Evolutionary conservation across 2,113 vertebrate species (phyloP).

Genomic region (Bettongia penicillata): DNA sequence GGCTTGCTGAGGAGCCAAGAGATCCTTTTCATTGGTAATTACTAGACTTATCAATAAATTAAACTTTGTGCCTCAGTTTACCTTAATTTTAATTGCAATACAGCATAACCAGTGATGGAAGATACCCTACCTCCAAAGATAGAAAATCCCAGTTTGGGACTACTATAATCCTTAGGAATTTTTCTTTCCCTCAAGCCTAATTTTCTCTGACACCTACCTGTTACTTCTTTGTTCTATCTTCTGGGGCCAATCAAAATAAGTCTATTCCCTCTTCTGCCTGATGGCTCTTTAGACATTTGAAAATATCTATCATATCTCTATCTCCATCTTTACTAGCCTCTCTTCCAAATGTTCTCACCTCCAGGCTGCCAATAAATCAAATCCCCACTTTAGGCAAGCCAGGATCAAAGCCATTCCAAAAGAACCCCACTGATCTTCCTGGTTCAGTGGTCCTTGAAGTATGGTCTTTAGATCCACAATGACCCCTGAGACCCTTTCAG

Average conservation of each 20-base stretch:
- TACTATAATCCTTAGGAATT: background rate
- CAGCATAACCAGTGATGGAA: background rate
- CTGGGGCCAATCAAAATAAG: background rate
- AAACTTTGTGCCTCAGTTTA: background rate
- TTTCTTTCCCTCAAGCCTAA: background rate
- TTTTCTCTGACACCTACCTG: background rate
- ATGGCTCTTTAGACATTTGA: background rate
- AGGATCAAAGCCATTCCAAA: background rate
- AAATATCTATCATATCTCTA: background rate
- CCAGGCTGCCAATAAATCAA: background rate
- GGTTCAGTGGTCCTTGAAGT: background rate
- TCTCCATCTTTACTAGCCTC: background rate
- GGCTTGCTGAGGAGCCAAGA: background rate
- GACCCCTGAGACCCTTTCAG: background rate
- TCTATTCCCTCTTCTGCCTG: background rate
- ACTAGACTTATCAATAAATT: background rate
- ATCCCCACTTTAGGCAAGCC: background rate
- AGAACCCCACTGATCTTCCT: background rate
- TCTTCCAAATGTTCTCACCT: background rate
- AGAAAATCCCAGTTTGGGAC: background rate
- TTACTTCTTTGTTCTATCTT: background rate
- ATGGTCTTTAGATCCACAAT: background rate
- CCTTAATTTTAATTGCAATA: background rate
- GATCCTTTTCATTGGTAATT: background rate
- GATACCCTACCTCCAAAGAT: background rate